Percentiles rank a stretch among this genome's conserved stretches.
phyloP scores from a whole-genome alignment of 2,888 invertebrate species.

The Drosophila suboccidentalis region DNA sequence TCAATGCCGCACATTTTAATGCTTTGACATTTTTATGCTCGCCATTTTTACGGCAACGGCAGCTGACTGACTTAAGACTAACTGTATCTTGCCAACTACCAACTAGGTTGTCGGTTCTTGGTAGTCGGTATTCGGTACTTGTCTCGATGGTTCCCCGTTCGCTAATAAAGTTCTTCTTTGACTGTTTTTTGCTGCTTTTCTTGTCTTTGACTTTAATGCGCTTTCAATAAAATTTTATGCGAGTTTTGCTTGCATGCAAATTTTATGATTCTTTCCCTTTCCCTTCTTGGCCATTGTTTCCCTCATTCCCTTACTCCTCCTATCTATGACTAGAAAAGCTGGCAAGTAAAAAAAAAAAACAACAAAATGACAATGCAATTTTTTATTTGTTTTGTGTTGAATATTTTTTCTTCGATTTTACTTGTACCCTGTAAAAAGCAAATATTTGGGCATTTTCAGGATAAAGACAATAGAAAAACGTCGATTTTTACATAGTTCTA shows the following conservation, averaged over 20 bases:
- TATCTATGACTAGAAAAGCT: slow-evolving; percentile 29
- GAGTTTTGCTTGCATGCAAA: slow-evolving; percentile 80
- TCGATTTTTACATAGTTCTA: too few species aligned
- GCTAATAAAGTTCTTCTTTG: slow-evolving; percentile 75
- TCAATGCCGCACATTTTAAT: slow-evolving; percentile 60
- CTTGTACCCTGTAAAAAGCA: slow-evolving; percentile 18
- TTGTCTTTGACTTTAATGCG: slow-evolving; percentile 79
- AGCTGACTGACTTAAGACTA: slow-evolving; percentile 77
- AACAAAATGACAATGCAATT: slow-evolving; percentile 61
- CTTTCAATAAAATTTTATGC: slow-evolving; percentile 78
- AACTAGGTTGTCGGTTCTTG: slow-evolving; percentile 3
- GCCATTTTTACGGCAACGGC: slow-evolving; percentile 72
- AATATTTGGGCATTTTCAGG: background rate
- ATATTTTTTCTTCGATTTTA: slow-evolving; percentile 20
- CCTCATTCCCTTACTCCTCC: slow-evolving; percentile 1
- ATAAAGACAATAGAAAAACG: too few species aligned
- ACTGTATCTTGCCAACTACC: slow-evolving; percentile 48
- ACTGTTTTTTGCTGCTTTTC: slow-evolving; percentile 53
- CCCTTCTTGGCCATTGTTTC: background rate
- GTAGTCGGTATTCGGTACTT: slow-evolving; percentile 27
- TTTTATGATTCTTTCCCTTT: slow-evolving; percentile 51
- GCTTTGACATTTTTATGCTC: slow-evolving; percentile 75
- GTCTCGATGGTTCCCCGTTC: slow-evolving; percentile 64
- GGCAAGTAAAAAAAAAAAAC: slow-evolving; percentile 35
- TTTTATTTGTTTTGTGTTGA: slow-evolving; percentile 39